These are phyloP conservation scores for Alces alces DNA, from an alignment of 2,113 vertebrate species.

Conservation along the genomic window DNA sequence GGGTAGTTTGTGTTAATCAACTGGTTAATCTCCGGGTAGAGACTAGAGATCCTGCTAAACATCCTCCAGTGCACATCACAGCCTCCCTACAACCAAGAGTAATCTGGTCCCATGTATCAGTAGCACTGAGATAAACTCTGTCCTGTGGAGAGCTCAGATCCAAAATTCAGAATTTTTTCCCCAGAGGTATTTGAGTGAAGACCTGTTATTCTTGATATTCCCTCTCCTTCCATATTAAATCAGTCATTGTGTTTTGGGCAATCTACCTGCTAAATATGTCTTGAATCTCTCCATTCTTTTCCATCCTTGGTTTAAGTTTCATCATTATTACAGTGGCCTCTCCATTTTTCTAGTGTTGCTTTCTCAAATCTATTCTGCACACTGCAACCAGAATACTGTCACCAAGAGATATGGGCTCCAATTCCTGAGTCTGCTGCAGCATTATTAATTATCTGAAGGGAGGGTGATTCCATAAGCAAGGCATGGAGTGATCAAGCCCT, in stretches of 20 bases:
- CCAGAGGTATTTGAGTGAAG: neutral
- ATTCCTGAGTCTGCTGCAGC: neutral
- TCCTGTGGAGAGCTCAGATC: neutral
- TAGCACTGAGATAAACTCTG: neutral
- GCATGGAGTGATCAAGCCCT: neutral
- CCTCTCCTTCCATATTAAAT: too few relatives aligned
- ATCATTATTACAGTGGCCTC: too few relatives aligned
- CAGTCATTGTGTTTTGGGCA: neutral
- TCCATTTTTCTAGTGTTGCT: neutral
- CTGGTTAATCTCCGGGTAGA: neutral
- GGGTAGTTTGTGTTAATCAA: neutral
- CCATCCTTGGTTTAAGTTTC: neutral
- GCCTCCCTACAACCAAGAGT: neutral
- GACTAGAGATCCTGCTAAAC: neutral
- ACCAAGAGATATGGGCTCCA: neutral
- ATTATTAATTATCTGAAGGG: neutral
- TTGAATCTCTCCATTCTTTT: neutral
- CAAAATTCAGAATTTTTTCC: neutral
- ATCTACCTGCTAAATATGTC: neutral
- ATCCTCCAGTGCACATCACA: neutral
- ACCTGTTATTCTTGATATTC: neutral
- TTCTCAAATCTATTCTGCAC: fast-evolving
- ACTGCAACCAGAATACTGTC: neutral
- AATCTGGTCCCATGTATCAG: neutral
- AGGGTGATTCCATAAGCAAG: neutral